Base-by-base conservation (phyloP, 1,140 invertebrate genomes). In the Coptotermes formosanus region DNA sequence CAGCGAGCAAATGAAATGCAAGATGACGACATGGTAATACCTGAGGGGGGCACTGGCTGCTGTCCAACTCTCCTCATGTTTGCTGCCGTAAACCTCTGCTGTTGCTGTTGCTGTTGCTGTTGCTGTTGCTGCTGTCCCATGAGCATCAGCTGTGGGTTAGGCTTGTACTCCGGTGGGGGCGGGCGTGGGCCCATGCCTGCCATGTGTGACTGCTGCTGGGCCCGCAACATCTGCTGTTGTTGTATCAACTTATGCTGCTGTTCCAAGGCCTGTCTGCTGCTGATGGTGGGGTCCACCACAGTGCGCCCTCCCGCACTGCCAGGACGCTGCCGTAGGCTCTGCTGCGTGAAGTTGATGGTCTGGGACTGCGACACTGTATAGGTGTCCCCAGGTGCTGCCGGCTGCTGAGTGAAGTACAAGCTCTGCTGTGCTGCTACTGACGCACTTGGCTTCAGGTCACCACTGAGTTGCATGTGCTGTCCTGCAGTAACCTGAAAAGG, bases 281-380 rank as follows among this genome's bases (percentile, higher is more conserved):
- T 8, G 44, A 32, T 30, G 2, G 32, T 32, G 44, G 82, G 19
- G 16, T 44, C 30, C 30, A 45, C 44, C 38, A 7, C 23, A 4
- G 44, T 38, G 11, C 38, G 64, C 44, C 43, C 85, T 85, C 14
- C 64, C 32, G 64, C 48, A 38, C 32, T 16, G 12, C 38, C 48
- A 16, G 59, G 43, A 25, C 43, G 75, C 69, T 82, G 82, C 69
- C 43, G 81, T 23, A 43, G 45, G 11, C 43, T 38, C 32, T 43
- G 95, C 89, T 96, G 96, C 12, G 95, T 95, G 89, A 97, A 96
- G 89, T 96, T 97, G 88, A 97, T 96, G 85, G 95, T 96, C 91
- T 96, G 95, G 82, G 95, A 95, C 91, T 96, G 95, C 9, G 95
- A 95, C 87, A 96, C 93, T 30, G 95, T 94, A 86, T 91, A 92